These are phyloP conservation scores for Homalodisca vitripennis DNA, from an alignment of 1,140 invertebrate genomes.

Conservation along the genomic window DNA sequence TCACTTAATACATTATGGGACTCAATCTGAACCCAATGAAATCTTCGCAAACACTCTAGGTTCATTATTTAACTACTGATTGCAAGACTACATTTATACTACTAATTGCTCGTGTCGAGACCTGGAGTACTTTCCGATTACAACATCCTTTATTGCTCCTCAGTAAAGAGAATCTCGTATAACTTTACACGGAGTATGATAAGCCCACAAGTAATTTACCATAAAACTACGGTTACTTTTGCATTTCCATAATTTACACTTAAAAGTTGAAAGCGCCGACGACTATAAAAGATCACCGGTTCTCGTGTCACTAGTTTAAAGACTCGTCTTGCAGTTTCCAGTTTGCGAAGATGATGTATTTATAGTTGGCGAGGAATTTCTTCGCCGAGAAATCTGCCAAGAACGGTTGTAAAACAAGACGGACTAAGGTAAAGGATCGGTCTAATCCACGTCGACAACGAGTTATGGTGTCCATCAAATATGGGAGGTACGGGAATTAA, in stretches of 20 bases:
- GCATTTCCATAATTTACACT: slow-evolving; percentile 10
- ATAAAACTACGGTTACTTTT: background rate
- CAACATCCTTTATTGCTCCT: background rate
- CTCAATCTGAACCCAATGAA: too few relatives aligned
- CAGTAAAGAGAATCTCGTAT: background rate
- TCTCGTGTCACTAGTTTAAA: background rate
- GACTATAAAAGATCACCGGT: slow-evolving; percentile 1
- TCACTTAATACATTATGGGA: too few relatives aligned
- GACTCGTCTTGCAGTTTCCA: slow-evolving; percentile 1
- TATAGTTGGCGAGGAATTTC: background rate
- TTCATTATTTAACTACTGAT: too few relatives aligned
- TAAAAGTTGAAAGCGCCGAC: slow-evolving; percentile 6
- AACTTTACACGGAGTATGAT: background rate
- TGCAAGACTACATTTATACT: too few relatives aligned
- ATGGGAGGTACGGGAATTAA: too few relatives aligned
- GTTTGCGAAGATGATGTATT: slow-evolving; percentile 15
- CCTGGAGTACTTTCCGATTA: too few relatives aligned
- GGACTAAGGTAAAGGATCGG: too few relatives aligned
- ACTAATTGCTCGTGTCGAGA: too few relatives aligned
- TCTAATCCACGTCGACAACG: too few relatives aligned
- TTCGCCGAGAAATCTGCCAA: background rate
- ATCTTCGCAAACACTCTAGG: too few relatives aligned
- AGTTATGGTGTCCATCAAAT: too few relatives aligned
- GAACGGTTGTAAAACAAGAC: background rate
- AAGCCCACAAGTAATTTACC: background rate